Base-by-base conservation (phyloP, 2,797 vertebrate genomes). In the Hydrolagus colliei region DNA sequence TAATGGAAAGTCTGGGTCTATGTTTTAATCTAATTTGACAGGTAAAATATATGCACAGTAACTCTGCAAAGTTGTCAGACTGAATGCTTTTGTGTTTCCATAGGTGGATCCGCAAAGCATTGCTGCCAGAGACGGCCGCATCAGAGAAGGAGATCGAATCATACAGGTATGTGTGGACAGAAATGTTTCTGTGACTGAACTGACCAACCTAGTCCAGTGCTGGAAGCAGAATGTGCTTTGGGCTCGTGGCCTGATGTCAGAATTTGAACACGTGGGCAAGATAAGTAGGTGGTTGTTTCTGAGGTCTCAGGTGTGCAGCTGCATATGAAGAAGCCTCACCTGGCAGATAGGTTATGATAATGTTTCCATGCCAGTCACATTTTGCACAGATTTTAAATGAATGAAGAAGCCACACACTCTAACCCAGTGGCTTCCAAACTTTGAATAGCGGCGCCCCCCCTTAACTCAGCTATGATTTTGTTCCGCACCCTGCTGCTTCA, bases 91-190 rank as follows among this genome's bases (percentile, higher is more conserved):
- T 79, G 2, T 62, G 27, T 32, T 88, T 86, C 9, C n/a, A 22
- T 92, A 98, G 97, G 94, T 98, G 89, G 95, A 96, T 90, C 97
- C 96, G 41, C 96, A 98, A 88, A 98, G 97, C 92, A 97, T 98
- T 22, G 97, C 97, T 74, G 97, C 96, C 87, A 95, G 93, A 92
- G 97, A 98, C 1, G 97, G 97, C 63, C 95, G 96, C 67, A 98
- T 99, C 89, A 93, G 95, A 77, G 96, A 98, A 91, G 97, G 97
- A 74, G 97, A 99, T 87, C 96, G 96, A 72, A 99, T 99, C 91
- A 92, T 99, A 89, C 97, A 98, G 93, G 97, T 98, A 94, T 61
- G 16, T 18, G 16, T 82, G 3, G 16, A 6, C 2, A n/a, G 65
- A 71, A 63, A 32, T 13, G n/a, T 79, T 13, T 14, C 11, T 22